Evolutionary conservation across 1,140 invertebrate genomes (phyloP).

Genomic region (Drosophila sproati): DNA sequence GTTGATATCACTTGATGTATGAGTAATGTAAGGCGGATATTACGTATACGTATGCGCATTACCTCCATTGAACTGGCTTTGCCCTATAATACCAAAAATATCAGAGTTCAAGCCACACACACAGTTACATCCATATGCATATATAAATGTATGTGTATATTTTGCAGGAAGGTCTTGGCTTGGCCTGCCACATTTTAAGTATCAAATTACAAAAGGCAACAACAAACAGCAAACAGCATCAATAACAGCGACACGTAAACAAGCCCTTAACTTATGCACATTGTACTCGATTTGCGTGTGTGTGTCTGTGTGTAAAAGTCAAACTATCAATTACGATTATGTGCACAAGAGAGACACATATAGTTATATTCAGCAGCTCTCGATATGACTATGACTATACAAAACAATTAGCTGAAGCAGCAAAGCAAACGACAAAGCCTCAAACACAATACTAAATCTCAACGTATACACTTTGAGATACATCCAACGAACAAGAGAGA

Average conservation of each 20-base stretch:
- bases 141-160: not conserved
- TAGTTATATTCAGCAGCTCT: conserved; percentile 26
- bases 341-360: conserved; percentile 44
- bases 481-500: not conserved
- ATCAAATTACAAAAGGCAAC: conserved; percentile 56
- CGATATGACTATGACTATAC: conserved; percentile 29
- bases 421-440: conserved; percentile 58
- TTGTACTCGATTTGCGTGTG: conserved; percentile 35
- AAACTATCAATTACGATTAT: conserved; percentile 82
- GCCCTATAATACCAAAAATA: conserved; percentile 37
- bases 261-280: conserved; percentile 71
- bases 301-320: conserved; percentile 51
- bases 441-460: conserved; percentile 53
- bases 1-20: conserved; percentile 53
- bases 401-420: conserved; percentile 73
- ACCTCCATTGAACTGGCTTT: conserved; percentile 16
- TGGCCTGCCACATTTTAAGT: conserved; percentile 65
- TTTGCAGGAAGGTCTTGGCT: conserved; percentile 44
- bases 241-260: conserved; percentile 49
- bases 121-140: not conserved
- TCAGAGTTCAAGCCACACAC: conserved; percentile 46
- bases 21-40: conserved; percentile 57
- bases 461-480: conserved; percentile 6
- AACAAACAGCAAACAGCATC: conserved; percentile 43
- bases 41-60: conserved; percentile 39